Base-by-base conservation (phyloP, 2,113 vertebrate genomes). In the Sinosuthora webbiana region DNA sequence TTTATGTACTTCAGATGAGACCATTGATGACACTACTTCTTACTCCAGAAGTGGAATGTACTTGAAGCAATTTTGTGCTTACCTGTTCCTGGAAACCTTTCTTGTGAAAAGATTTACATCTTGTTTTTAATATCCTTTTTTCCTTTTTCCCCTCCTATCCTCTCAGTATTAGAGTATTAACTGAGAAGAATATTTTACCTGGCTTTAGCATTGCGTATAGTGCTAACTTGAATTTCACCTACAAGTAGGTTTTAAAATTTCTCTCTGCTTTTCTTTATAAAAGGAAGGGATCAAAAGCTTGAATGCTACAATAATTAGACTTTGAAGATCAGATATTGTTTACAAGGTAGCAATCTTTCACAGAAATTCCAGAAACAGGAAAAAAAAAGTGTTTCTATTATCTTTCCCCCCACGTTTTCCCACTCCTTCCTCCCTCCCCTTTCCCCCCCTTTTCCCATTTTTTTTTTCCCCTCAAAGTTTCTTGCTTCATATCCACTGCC, bases 101-200 rank as follows among this genome's bases (percentile, higher is more conserved):
- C 19, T 80, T 55, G n/a, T 64, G 42, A 44, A 23, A 53, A 50
- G 25, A 24, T 90, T n/a, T 57, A 3, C 63, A 15, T 73, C 35
- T 44, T 47, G 7, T 33, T 88, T 88, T 70, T 47, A 42, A 27
- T 53, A 41, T 5, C 10, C 3, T 15, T 82, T 63, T 76, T 60
- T 47, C 1, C 3, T 7, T 45, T 90, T 19, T 5, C 4, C 2
- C 1, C 3, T 67, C 20, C 31, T n/a, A 0, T 57, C 28, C 69
- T 92, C 65, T 78, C 31, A 75, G 27, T 15, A 18, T 79, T 75
- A 39, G 35, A 56, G 6, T 42, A 52, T 73, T 92, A 45, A 47
- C 14, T 27, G 21, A 60, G 23, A 73, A 49, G 5, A n/a, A 45
- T 70, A 45, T 90, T 71, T 89, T 44, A 25, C 17, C 31, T 70